phyloP scores from a whole-genome alignment of 2,797 vertebrate species.

The Alcedo quadribrachys region DNA sequence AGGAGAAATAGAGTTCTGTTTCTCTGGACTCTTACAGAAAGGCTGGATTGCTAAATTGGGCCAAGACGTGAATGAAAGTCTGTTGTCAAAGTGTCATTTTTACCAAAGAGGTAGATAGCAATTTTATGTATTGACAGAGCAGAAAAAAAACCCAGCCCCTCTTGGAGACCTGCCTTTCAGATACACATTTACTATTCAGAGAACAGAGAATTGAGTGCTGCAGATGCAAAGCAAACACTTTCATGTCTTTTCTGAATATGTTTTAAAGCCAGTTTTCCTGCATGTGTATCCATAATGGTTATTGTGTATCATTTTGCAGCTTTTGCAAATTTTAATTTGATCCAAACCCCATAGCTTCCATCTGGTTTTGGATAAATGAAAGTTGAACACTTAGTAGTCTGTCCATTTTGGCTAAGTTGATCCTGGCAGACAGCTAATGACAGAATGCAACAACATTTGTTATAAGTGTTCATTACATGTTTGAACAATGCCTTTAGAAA shows the following conservation, averaged over 20 bases:
- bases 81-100: background rate
- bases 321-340: slow-evolving; percentile 20
- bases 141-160: background rate
- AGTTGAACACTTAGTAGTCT: background rate
- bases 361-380: slow-evolving; percentile 10
- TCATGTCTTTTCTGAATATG: background rate
- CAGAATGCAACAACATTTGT: background rate
- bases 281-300: background rate
- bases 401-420: background rate
- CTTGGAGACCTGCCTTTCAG: slow-evolving; percentile 54
- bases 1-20: background rate
- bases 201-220: background rate
- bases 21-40: background rate
- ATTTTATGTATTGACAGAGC: slow-evolving; percentile 4
- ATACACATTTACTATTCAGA: background rate
- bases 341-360: background rate
- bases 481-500: background rate
- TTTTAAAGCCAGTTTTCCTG: slow-evolving; percentile 24
- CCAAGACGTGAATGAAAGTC: background rate
- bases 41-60: background rate
- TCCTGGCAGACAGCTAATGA: background rate
- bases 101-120: background rate
- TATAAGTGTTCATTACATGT: background rate
- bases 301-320: slow-evolving; percentile 23
- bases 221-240: slow-evolving; percentile 1